Conservation (phyloP, 1,140 invertebrate genomes). For the Trichogramma pretiosum region DNA sequence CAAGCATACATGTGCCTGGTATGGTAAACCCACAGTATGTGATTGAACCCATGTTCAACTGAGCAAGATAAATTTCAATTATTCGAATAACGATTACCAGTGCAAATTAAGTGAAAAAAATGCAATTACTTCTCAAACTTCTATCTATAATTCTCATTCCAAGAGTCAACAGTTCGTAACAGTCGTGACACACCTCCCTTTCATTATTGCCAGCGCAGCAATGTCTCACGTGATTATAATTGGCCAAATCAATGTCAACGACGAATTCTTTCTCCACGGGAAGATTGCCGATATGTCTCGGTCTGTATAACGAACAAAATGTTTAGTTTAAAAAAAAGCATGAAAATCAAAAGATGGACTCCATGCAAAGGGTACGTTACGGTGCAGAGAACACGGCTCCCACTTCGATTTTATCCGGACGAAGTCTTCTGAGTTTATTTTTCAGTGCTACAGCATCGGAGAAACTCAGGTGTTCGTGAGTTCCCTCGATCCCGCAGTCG, state of each 20-base stretch:
- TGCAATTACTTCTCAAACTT: background rate
- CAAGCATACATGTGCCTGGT: background rate
- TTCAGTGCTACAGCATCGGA: background rate
- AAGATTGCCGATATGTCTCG: background rate
- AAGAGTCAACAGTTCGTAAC: background rate
- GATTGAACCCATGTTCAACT: background rate
- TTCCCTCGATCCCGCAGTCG: background rate
- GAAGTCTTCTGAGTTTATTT: background rate
- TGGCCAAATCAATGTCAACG: conserved; percentile 97
- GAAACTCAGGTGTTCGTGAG: background rate
- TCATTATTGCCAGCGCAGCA: conserved; percentile 62
- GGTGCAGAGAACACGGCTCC: background rate
- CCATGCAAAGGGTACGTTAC: no score
- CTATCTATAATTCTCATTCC: background rate
- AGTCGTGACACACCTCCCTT: background rate
- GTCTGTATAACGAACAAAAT: background rate
- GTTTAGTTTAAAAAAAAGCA: background rate
- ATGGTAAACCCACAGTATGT: background rate
- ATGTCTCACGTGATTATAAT: conserved; percentile 89
- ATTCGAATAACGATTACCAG: background rate
- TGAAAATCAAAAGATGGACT: background rate
- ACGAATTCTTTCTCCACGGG: conserved; percentile 72
- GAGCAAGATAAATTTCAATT: no score
- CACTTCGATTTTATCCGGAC: background rate
- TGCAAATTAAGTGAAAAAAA: background rate